Base-by-base conservation (phyloP, 2,888 invertebrate species). In the Dolichopus griseipennis region DNA sequence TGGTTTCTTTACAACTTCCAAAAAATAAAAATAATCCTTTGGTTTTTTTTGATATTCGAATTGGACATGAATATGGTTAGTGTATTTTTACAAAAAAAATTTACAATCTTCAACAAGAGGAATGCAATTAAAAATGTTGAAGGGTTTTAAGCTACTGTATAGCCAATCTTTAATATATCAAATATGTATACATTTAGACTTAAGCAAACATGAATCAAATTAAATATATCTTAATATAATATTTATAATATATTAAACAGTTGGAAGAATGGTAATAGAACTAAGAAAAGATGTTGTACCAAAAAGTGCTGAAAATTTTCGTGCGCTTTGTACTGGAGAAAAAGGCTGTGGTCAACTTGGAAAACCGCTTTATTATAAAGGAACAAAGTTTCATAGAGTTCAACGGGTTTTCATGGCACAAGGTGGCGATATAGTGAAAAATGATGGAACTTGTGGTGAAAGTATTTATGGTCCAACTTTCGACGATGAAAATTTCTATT, bases 381-480 rank as follows among this genome's bases (percentile, higher is more conserved):
- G 91, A 66, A 85, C 87, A 12, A 83, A 84, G 68, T 93, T 98
- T 81, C 95, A 95, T 77, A 89, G 86, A 84, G 90, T 93, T 33
- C 86, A 95, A 69, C 87, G 92, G 34, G 89, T 91, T 73, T 97
- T 95, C 80, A 95, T 97, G 89, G 88, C 93, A 74, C 91, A 91
- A 84, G 91, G 93, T 68, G 92, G 92, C 8, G 92, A 92, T 76
- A 86, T 93, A 69, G 84, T 88, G 5, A 85, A 87, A 77, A 88
- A 88, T 61, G 88, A 96, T 83, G 97, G 97, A 0, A 88, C 90
- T 2, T 88, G 92, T 61, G 96, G 97, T 0, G 96, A 96, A 79
- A 96, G 96, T 75, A 97, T 98, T 73, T 98, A 96, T 78, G 97
- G 97, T 10, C 84, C 86, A 18, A 84, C 85, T 66, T 98, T 97